Percentiles rank a stretch among this genome's conserved stretches.
These are phyloP conservation scores for Oophaga pumilio DNA, from an alignment of 2,113 vertebrate genomes.

Conservation along the genomic window DNA sequence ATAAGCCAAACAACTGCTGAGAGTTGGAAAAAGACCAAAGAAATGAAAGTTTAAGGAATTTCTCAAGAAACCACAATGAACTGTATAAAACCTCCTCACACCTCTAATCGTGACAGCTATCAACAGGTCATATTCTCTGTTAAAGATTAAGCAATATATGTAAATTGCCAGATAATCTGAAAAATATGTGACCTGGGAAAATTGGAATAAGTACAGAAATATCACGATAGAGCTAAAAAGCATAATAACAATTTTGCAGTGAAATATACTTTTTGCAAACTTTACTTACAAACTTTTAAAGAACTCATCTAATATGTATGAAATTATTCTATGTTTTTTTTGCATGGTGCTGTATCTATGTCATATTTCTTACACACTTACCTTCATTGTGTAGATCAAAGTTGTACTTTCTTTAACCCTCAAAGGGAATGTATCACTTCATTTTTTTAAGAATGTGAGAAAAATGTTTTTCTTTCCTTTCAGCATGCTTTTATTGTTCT, in stretches of 20 bases:
- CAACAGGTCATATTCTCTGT: conserved; percentile 8
- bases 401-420: background rate
- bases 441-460: too few species aligned
- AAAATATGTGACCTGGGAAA: background rate
- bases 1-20: conserved; percentile 24
- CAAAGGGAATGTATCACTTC: background rate
- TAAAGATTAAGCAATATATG: conserved; percentile 29
- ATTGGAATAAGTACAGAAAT: background rate
- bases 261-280: background rate
- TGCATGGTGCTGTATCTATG: background rate
- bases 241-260: background rate
- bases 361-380: background rate
- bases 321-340: background rate
- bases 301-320: background rate
- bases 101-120: conserved; percentile 44
- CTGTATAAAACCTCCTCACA: conserved; percentile 38
- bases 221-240: background rate
- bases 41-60: conserved; percentile 19
- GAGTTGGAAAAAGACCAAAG: conserved; percentile 32
- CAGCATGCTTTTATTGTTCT: too few species aligned
- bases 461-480: too few species aligned
- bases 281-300: background rate
- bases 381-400: background rate
- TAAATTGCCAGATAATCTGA: conserved; percentile 19
- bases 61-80: conserved; percentile 34